Evolutionary conservation across 2,113 vertebrate genomes (phyloP), one percentile per base, ranked within the genome.

Genomic region (Synchiropus splendidus): DNA sequence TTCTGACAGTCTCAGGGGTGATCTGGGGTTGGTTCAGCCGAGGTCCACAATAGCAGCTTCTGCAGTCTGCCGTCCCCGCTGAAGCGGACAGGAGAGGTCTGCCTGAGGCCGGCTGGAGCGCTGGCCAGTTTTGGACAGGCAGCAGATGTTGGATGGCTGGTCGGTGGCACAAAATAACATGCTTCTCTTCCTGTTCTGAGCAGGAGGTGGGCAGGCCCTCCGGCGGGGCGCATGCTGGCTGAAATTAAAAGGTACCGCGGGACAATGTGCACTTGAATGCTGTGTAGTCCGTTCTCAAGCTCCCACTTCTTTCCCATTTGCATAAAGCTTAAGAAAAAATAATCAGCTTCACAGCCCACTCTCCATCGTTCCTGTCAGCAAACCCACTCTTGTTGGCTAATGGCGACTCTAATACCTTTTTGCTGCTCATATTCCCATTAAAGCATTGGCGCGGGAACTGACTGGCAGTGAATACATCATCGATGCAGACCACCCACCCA

Each of bases 1-100:
- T 83, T 84, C 83, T 84, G 83, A 81, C 63, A 58, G 85, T 80
- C 81, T 79, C 77, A 89, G 74, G 80, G n/a, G 89, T 86, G 90
- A 84, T 84, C 83, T 54, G 1, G 21, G 66, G 78, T 70, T 27
- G 21, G 21, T 27, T 27, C 21, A 27, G n/a, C n/a, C n/a, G n/a
- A n/a, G 21, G 21, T 27, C 21, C 8, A 27, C 8, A 27, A 27
- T 82, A 79, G 79, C 72, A 73, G 79, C 51, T 79, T 79, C 86
- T 84, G 83, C 86, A 88, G 87, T 73, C 58, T 83, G 85, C 79
- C 36, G 36, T n/a, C n/a, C 32, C 34, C 58, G 18, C 41, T 61
- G 49, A 67, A 55, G 51, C 49, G 48, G 41, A 31, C 45, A 59
- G 39, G 55, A 62, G 54, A 63, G 59, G 40, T 47, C 64, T 35